These are phyloP conservation scores for Wiebesia pumilae DNA, from an alignment of 1,140 invertebrate genomes.

Conservation along the genomic window DNA sequence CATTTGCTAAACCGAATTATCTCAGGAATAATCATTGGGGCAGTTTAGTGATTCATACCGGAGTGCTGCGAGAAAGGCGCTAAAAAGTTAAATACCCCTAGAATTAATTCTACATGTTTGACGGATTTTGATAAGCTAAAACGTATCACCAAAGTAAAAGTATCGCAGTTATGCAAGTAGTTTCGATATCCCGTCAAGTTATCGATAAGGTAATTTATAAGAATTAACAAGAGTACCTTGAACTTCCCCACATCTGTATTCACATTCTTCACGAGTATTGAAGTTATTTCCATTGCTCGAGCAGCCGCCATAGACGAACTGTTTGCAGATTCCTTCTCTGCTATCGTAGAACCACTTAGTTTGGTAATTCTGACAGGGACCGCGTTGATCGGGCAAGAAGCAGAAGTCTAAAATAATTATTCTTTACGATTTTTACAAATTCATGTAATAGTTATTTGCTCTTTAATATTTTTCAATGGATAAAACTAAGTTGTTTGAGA, in stretches of 20 bases:
- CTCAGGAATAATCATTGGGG: too few relatives aligned
- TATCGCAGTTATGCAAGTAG: not conserved
- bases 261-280: constrained; percentile 84
- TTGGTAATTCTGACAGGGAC: constrained; percentile 80
- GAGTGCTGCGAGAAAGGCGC: too few relatives aligned
- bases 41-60: too few relatives aligned
- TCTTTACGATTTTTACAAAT: not conserved
- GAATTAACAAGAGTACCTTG: constrained; percentile 77
- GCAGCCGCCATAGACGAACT: constrained; percentile 90
- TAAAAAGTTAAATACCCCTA: too few relatives aligned
- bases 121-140: too few relatives aligned
- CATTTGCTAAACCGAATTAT: too few relatives aligned
- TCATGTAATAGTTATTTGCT: too few relatives aligned
- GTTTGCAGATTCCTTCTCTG: constrained; percentile 84
- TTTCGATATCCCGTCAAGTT: not conserved
- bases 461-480: too few relatives aligned
- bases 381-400: constrained; percentile 80
- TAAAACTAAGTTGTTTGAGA: too few relatives aligned
- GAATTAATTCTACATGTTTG: too few relatives aligned
- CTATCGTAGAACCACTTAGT: constrained; percentile 88
- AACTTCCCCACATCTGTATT: constrained; percentile 82
- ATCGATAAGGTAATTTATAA: not conserved
- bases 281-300: constrained; percentile 92
- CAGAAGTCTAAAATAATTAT: constrained; percentile 79
- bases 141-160: too few relatives aligned